A percentile compares a stretch with the other conserved stretches of the same genome.
Conservation (phyloP, 1,140 invertebrate genomes). For the Panagrolaimus sp. region DNA sequence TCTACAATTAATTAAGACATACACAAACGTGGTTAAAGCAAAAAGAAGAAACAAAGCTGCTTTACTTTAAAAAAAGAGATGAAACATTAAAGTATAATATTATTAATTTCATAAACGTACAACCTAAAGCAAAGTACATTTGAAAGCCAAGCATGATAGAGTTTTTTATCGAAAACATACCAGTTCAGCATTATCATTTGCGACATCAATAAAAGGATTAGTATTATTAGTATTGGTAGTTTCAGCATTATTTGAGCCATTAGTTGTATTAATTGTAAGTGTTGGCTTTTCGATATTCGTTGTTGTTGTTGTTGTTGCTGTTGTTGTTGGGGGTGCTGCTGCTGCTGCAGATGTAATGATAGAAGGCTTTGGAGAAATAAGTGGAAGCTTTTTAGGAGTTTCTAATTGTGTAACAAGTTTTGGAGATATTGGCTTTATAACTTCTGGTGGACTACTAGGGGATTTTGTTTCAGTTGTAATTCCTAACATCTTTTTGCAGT, state of each 20-base stretch:
- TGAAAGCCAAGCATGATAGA: neutral
- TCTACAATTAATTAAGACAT: neutral
- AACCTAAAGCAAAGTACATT: conserved; percentile 9
- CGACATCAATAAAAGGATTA: conserved; percentile 13
- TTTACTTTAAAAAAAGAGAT: conserved; percentile 1
- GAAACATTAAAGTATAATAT: conserved; percentile 8
- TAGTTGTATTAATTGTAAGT: neutral
- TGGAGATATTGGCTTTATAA: neutral
- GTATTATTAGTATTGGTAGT: neutral
- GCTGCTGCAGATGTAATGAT: neutral
- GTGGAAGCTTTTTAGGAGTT: neutral
- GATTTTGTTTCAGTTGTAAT: conserved; percentile 10
- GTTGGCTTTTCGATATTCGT: too few relatives aligned
- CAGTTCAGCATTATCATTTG: conserved; percentile 13
- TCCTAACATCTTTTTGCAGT: conserved; percentile 25
- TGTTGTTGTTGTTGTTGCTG: neutral
- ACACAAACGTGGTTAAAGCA: conserved; percentile 7
- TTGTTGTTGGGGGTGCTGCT: neutral
- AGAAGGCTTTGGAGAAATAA: neutral
- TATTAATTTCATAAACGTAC: conserved; percentile 11
- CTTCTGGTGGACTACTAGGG: conserved; percentile 1
- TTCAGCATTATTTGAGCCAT: neutral
- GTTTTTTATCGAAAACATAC: conserved; percentile 4
- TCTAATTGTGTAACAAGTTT: neutral
- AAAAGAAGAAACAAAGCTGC: neutral